A percentile compares a stretch with the other conserved stretches of the same genome.
Conservation (phyloP, 37 sponge, comb jelly and placozoan species). For the Dysidea cf. avara region DNA sequence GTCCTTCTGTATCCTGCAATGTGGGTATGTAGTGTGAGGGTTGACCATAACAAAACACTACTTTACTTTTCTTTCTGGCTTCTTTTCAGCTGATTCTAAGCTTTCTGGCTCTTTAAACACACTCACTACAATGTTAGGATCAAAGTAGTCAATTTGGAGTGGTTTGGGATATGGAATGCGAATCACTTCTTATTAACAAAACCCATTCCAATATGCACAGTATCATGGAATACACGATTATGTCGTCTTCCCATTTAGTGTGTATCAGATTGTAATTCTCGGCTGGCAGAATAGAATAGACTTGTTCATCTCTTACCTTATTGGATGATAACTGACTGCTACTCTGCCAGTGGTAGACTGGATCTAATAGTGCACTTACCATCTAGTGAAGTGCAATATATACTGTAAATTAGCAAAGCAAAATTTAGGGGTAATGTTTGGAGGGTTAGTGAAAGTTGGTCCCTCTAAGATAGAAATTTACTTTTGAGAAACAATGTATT, state of each 20-base stretch:
- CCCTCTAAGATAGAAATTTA: too few relatives aligned
- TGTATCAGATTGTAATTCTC: slow-evolving; percentile 82
- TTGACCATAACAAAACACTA: too few relatives aligned
- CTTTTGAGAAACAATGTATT: too few relatives aligned
- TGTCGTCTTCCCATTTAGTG: slow-evolving; percentile 84
- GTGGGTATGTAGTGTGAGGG: too few relatives aligned
- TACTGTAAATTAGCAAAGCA: too few relatives aligned
- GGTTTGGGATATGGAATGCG: slow-evolving; percentile 55
- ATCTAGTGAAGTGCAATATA: too few relatives aligned
- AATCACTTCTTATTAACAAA: slow-evolving; percentile 30
- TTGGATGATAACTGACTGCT: not conserved
- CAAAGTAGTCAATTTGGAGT: slow-evolving; percentile 77
- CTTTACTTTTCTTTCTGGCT: slow-evolving; percentile 68
- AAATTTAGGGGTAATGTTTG: too few relatives aligned
- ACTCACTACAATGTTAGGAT: slow-evolving; percentile 78
- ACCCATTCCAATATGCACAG: not conserved
- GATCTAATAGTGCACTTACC: too few relatives aligned
- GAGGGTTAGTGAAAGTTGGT: too few relatives aligned
- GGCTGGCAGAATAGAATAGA: slow-evolving; percentile 79
- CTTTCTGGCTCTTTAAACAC: slow-evolving; percentile 68
- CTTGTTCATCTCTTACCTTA: not conserved
- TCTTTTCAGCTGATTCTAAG: slow-evolving; percentile 13
- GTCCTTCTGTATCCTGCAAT: slow-evolving; percentile 29
- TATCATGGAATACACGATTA: slow-evolving; percentile 82
- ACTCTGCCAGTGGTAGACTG: slow-evolving; percentile 1